These are phyloP conservation scores for Scelioninae gen. 1 DNA, from an alignment of 2,888 invertebrate genomes.

Conservation along the genomic window DNA sequence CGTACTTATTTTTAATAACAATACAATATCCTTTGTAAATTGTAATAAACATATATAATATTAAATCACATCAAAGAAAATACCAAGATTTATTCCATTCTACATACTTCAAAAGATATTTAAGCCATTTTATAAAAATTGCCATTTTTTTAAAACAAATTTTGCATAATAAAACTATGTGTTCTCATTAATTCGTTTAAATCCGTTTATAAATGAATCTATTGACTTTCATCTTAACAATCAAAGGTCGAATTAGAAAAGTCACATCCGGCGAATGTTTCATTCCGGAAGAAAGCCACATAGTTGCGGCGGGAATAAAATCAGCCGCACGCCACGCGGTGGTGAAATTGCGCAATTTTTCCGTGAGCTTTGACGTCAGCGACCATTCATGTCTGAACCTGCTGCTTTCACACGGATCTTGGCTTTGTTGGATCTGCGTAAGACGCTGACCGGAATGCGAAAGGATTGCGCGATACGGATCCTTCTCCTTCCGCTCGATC, in stretches of 20 bases:
- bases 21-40: too few species aligned
- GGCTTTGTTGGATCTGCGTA: constrained; percentile 76
- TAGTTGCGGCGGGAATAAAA: constrained; percentile 71
- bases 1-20: too few species aligned
- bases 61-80: too few species aligned
- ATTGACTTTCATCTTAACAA: constrained; percentile 34
- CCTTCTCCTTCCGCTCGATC: constrained; percentile 67
- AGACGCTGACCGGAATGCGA: constrained; percentile 71
- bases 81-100: too few species aligned
- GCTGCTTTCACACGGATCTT: constrained; percentile 84
- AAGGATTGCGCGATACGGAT: constrained; percentile 70
- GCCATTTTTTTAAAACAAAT: too few species aligned
- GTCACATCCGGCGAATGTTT: constrained; percentile 46
- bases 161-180: too few species aligned
- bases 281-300: constrained; percentile 77
- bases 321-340: constrained; percentile 69
- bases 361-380: constrained; percentile 82
- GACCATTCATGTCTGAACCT: constrained; percentile 78
- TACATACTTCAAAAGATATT: too few species aligned
- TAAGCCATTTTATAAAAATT: too few species aligned
- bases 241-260: constrained; percentile 30
- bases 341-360: constrained; percentile 84
- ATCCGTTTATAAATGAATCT: constrained; percentile 17
- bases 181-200: background rate
- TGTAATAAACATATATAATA: too few species aligned